These are phyloP conservation scores for Lissonota sp. DNA, from an alignment of 2,888 invertebrate species.

Conservation along the genomic window DNA sequence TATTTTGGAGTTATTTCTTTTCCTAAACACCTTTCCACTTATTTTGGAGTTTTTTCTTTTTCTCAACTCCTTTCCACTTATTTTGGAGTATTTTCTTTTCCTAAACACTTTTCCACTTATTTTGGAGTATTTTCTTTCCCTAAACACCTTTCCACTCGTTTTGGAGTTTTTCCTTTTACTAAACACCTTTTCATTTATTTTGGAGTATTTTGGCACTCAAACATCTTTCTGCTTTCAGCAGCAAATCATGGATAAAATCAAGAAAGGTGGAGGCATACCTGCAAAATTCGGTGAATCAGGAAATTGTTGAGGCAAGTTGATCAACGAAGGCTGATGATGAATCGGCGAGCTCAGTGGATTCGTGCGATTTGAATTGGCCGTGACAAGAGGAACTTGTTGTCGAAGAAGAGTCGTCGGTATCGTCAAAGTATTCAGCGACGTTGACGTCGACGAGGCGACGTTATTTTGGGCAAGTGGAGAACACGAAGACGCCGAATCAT, in stretches of 20 bases:
- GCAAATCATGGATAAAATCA: not conserved
- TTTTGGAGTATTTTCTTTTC: too few species aligned
- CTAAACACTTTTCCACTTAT: too few species aligned
- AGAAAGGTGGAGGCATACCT: slow-evolving; percentile 26
- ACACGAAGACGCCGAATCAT: slow-evolving; percentile 57
- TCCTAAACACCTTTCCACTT: too few species aligned
- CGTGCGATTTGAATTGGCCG: not conserved
- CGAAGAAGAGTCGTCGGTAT: slow-evolving; percentile 32
- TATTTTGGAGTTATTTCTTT: too few species aligned
- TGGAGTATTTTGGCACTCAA: too few species aligned
- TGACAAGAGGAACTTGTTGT: slow-evolving; percentile 18
- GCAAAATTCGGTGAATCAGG: slow-evolving; percentile 44
- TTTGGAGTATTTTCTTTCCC: too few species aligned
- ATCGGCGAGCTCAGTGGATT: slow-evolving; percentile 33
- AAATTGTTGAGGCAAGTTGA: slow-evolving; percentile 47
- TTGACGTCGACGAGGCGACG: slow-evolving; percentile 33
- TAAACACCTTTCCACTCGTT: too few species aligned
- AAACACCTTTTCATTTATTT: too few species aligned
- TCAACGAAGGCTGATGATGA: slow-evolving; percentile 47
- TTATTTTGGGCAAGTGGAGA: slow-evolving; percentile 42
- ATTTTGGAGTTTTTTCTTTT: too few species aligned
- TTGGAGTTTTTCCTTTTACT: too few species aligned
- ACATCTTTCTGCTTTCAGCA: not conserved
- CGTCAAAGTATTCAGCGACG: slow-evolving; percentile 44
- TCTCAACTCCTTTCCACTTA: too few species aligned